Evolutionary conservation across 2,797 vertebrate genomes (phyloP).

Genomic region (Eulemur rubriventer): DNA sequence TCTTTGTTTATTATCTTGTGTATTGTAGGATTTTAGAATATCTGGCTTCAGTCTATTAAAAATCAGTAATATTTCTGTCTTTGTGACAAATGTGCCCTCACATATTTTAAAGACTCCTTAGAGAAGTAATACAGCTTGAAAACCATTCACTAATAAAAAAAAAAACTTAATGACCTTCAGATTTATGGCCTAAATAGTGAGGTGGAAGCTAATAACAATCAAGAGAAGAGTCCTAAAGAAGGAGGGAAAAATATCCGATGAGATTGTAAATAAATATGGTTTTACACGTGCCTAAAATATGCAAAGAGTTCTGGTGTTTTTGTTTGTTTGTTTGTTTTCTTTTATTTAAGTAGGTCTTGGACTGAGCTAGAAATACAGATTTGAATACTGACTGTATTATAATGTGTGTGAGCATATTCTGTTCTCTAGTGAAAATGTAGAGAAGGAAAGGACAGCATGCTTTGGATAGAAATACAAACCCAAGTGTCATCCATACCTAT

Average conservation of each 20-base stretch:
- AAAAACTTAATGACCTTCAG: not conserved
- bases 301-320: not conserved
- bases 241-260: not conserved
- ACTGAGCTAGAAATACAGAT: not conserved
- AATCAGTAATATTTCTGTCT: not conserved
- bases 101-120: not conserved
- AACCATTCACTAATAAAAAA: not conserved
- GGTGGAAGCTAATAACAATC: no score
- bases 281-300: not conserved
- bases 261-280: not conserved
- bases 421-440: not conserved
- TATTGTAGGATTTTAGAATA: not conserved
- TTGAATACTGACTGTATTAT: not conserved
- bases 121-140: not conserved
- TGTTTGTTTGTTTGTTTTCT: not conserved
- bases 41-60: not conserved
- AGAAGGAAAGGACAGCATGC: not conserved
- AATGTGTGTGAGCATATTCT: not conserved
- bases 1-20: not conserved
- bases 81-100: not conserved
- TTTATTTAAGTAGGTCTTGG: not conserved
- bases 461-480: not conserved
- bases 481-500: not conserved
- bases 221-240: not conserved
- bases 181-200: not conserved